Conservation (phyloP, 2,113 vertebrate genomes). For the Pavo muticus region DNA sequence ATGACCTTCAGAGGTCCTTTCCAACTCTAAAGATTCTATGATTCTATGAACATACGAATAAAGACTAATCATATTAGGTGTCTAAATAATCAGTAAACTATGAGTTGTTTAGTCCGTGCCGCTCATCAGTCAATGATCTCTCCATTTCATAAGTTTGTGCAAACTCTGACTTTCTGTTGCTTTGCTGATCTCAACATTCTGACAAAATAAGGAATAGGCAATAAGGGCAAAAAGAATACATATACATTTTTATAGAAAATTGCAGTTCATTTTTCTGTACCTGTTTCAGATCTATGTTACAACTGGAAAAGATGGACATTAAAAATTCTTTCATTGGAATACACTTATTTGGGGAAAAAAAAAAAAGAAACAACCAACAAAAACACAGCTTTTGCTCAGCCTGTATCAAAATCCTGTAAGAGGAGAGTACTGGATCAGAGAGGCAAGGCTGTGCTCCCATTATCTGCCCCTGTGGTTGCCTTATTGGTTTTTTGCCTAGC, state of each 20-base stretch:
- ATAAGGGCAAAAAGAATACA: not conserved
- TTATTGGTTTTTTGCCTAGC: not conserved
- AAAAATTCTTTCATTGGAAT: not conserved
- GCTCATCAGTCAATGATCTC: not conserved
- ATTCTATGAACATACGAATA: too few species aligned
- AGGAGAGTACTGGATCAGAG: not conserved
- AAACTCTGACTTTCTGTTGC: not conserved
- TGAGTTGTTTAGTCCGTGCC: not conserved
- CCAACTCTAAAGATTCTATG: too few species aligned
- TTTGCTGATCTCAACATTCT: not conserved
- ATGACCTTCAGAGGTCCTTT: too few species aligned
- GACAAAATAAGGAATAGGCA: not conserved
- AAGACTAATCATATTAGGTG: not conserved
- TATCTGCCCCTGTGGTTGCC: not conserved
- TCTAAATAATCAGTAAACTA: constrained; percentile 1
- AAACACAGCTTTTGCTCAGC: not conserved
- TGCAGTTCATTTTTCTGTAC: not conserved
- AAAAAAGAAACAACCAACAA: not conserved
- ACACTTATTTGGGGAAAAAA: too few species aligned
- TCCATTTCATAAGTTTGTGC: not conserved
- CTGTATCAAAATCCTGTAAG: not conserved
- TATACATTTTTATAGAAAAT: not conserved
- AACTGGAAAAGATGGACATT: not conserved
- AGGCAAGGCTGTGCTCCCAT: not conserved
- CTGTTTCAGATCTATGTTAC: not conserved